Evolutionary conservation across 37 sponge, comb jelly and placozoan species (phyloP), one percentile per base, ranked within the genome.

Genomic region (Agelas oroides): DNA sequence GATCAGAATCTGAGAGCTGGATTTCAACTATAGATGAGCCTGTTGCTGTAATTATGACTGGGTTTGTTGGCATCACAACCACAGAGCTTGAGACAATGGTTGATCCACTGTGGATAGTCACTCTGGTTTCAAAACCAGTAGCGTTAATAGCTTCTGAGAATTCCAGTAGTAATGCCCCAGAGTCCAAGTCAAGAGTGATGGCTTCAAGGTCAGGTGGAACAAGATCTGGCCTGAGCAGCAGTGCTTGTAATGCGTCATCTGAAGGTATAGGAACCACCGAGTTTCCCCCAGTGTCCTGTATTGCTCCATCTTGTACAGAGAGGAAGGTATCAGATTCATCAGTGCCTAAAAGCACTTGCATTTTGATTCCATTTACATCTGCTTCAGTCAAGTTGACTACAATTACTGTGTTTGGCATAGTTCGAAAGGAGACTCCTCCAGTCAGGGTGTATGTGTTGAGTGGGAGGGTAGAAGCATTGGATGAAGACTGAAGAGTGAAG

Each of bases 201-300:
- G 72, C 54, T 27, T 64, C 38, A 25, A 97, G 87, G 2, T 63
- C 38, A 39, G 97, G 97, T 37, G 84, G 78, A 32, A 32, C 53
- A 39, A 88, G 77, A 40, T 97, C 97, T 28, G 94, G 81, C 40
- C 46, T 54, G 37, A 87, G 89, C 20, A 36, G 19, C 59, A 86
- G 74, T 37, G 84, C 94, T 61, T 52, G 69, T 28, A 83, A 28
- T 28, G 94, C 92, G 78, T 85, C 33, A 19, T 84, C 46, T 53
- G 89, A 30, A 53, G 81, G 70, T 17, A 97, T 87, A 13, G 87
- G 84, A 24, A 88, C 69, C 18, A 92, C 89, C 38, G 92, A 89
- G 76, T 97, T 97, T 31, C 75, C 77, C 32, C 77, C 88, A 68
- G 91, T 92, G 68, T 97, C 97, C 18, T 58, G 52, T 33, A 94